These are phyloP conservation scores for Sphenopsis melanotis DNA, from an alignment of 2,797 vertebrate species.

Conservation along the genomic window DNA sequence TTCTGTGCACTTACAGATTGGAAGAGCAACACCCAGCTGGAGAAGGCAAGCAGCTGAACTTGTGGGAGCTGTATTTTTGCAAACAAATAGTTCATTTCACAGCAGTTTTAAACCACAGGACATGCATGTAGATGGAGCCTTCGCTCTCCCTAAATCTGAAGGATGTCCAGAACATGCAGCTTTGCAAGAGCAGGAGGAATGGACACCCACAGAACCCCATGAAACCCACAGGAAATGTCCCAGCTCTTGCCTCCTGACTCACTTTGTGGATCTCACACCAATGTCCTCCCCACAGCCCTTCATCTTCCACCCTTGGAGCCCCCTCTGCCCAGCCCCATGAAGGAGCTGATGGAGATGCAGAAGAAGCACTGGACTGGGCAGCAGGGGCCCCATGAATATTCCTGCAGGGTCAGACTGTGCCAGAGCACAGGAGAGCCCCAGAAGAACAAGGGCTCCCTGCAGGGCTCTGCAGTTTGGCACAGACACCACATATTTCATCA, in stretches of 20 bases:
- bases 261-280: not conserved
- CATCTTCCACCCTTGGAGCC: not conserved
- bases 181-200: not conserved
- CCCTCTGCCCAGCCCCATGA: fast-evolving
- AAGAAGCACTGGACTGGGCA: not conserved
- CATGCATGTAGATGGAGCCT: not conserved
- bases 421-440: not conserved
- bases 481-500: not conserved
- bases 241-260: not conserved
- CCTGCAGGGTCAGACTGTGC: not conserved
- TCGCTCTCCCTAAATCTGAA: not conserved
- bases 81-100: not conserved
- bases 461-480: not conserved
- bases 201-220: not conserved
- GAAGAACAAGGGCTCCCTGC: not conserved
- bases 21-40: not conserved
- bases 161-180: not conserved
- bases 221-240: fast-evolving
- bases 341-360: not conserved
- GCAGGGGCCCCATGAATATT: not conserved
- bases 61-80: not conserved
- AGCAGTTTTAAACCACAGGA: not conserved
- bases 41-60: not conserved
- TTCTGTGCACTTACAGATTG: not conserved
- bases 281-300: not conserved